A percentile compares a stretch with the other conserved stretches of the same genome.
Evolutionary conservation across 2,888 invertebrate species (phyloP).

Genomic region (Rhingia rostrata): DNA sequence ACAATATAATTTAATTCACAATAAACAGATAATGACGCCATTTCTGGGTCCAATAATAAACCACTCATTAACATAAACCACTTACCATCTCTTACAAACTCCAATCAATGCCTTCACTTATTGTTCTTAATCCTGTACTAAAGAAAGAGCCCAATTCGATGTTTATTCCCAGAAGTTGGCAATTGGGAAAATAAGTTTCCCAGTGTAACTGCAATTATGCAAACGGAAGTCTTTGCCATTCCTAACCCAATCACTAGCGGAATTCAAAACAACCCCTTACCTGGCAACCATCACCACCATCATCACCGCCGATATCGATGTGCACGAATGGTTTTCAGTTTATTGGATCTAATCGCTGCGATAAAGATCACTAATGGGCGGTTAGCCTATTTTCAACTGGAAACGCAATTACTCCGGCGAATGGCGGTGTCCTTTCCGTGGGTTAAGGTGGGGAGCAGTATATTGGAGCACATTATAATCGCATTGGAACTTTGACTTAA

Average conservation of each 20-base stretch:
- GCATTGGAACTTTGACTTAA: conserved; percentile 33
- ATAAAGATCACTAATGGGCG: conserved; percentile 64
- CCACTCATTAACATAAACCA: too few relatives aligned
- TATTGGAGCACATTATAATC: conserved; percentile 13
- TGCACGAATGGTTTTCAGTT: conserved; percentile 42
- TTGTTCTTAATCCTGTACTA: conserved; percentile 4
- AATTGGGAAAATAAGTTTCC: conserved; percentile 38
- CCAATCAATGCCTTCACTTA: background rate
- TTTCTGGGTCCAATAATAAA: too few relatives aligned
- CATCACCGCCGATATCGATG: conserved; percentile 27
- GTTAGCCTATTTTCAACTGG: conserved; percentile 58
- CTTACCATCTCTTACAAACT: background rate
- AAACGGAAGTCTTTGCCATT: conserved; percentile 20
- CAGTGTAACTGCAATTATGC: conserved; percentile 38
- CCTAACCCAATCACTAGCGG: conserved; percentile 25
- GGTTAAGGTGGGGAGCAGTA: too few relatives aligned
- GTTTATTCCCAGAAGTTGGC: background rate
- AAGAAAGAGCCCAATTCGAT: background rate
- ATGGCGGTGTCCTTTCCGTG: conserved; percentile 14
- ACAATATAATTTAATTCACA: too few relatives aligned
- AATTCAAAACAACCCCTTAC: conserved; percentile 24
- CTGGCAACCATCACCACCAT: background rate
- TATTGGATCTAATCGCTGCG: conserved; percentile 62
- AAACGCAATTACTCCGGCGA: conserved; percentile 37
- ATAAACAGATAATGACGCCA: too few relatives aligned